Conservation (phyloP, 1,140 invertebrate genomes). For the Aphelinus certus region DNA sequence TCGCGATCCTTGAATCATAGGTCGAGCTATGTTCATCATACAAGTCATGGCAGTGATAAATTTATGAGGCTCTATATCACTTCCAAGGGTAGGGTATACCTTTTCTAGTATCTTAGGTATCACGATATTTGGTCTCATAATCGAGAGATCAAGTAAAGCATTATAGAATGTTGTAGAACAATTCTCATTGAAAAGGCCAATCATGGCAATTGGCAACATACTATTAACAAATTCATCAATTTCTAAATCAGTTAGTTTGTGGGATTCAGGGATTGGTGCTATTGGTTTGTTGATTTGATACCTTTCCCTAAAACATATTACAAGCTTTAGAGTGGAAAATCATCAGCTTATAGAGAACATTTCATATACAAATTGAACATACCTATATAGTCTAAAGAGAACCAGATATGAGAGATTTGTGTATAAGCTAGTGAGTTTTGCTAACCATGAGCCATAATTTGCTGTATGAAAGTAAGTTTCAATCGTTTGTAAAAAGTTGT, state of each 20-base stretch:
- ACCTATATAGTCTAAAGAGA: conserved; percentile 28
- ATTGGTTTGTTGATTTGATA: conserved; percentile 58
- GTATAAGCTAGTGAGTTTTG: conserved; percentile 63
- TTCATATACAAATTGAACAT: conserved; percentile 11
- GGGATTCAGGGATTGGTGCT: conserved; percentile 71
- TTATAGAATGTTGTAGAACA: conserved; percentile 70
- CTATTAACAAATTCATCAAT: conserved; percentile 85
- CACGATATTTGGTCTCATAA: conserved; percentile 84
- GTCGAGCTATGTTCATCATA: conserved; percentile 75
- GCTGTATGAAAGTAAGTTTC: conserved; percentile 92
- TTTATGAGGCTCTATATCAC: conserved; percentile 46
- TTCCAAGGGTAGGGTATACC: conserved; percentile 26
- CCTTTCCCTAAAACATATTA: conserved; percentile 54
- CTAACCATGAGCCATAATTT: conserved; percentile 83
- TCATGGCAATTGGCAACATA: conserved; percentile 74
- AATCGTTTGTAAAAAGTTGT: conserved; percentile 83
- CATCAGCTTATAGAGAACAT: neutral
- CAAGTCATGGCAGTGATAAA: conserved; percentile 73
- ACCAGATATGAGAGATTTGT: conserved; percentile 25
- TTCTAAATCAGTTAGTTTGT: conserved; percentile 81
- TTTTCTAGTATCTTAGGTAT: conserved; percentile 77
- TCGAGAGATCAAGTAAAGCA: conserved; percentile 80
- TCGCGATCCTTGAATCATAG: conserved; percentile 73
- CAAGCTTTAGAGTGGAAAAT: conserved; percentile 44
- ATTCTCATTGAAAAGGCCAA: conserved; percentile 79